phyloP scores from a whole-genome alignment of 2,888 invertebrate species.

The Clistopyga incitator region DNA sequence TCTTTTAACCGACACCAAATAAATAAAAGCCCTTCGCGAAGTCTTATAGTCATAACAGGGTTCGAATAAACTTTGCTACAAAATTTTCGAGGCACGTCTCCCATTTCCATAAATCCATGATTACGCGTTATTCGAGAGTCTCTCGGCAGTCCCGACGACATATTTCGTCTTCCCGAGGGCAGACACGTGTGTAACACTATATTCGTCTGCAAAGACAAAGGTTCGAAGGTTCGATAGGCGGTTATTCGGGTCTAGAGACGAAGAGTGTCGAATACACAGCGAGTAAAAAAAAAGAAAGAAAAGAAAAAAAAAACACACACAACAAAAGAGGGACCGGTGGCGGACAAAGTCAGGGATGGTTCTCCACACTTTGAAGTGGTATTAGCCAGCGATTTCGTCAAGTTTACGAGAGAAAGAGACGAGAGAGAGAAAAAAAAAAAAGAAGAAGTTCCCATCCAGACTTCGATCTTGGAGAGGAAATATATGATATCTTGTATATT shows the following conservation, averaged over 20 bases:
- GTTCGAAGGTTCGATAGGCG: slow-evolving; percentile 1
- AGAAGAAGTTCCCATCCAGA: slow-evolving; percentile 12
- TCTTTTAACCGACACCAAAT: no score
- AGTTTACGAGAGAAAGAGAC: slow-evolving; percentile 63
- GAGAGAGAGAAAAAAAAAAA: slow-evolving; percentile 20
- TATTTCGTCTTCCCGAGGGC: background rate
- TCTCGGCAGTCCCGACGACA: background rate
- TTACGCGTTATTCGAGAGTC: no score
- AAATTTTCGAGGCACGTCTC: no score
- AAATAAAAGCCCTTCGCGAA: no score
- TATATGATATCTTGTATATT: slow-evolving; percentile 80
- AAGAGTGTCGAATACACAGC: slow-evolving; percentile 29
- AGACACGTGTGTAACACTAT: slow-evolving; percentile 12
- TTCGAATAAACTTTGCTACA: no score
- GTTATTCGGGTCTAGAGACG: slow-evolving; percentile 3
- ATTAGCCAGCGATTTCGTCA: slow-evolving; percentile 71
- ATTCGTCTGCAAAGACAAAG: slow-evolving; percentile 35
- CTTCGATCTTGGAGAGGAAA: slow-evolving; percentile 72
- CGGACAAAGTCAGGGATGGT: slow-evolving; percentile 27
- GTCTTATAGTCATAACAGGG: no score
- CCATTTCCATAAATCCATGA: no score
- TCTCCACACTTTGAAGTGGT: slow-evolving; percentile 69
- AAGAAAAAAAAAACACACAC: no score
- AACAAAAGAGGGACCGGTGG: background rate
- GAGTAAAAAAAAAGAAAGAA: background rate